These are phyloP conservation scores for Pogonomyrmex barbatus DNA, from an alignment of 1,140 invertebrate genomes.

Conservation along the genomic window DNA sequence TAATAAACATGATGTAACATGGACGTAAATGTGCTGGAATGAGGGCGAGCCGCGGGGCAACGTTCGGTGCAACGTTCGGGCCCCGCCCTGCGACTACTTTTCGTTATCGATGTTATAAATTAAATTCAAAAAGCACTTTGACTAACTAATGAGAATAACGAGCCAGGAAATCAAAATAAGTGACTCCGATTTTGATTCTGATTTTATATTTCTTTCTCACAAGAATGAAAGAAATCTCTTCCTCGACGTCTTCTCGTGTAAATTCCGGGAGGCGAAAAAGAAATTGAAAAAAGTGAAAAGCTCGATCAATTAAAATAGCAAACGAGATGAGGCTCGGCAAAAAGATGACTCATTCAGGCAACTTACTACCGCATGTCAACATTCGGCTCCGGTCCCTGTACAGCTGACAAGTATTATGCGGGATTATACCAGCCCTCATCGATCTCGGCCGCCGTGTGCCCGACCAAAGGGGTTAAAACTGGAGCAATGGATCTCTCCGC, in stretches of 20 bases:
- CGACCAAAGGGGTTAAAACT: constrained; percentile 57
- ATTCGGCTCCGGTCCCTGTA: background rate
- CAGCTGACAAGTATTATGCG: constrained; percentile 31
- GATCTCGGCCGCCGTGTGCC: constrained; percentile 39
- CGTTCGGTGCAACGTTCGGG: background rate
- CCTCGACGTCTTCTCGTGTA: background rate
- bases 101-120: background rate
- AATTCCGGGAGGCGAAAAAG: too few relatives aligned
- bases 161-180: background rate
- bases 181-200: background rate
- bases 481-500: constrained; percentile 51
- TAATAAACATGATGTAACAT: constrained; percentile 48
- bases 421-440: constrained; percentile 37
- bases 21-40: constrained; percentile 14
- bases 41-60: constrained; percentile 3
- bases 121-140: background rate
- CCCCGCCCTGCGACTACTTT: constrained; percentile 4
- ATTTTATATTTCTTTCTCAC: background rate
- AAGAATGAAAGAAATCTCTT: too few relatives aligned
- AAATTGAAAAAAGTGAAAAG: background rate
- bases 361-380: background rate
- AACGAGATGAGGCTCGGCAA: background rate
- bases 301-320: background rate
- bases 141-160: background rate
- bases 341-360: constrained; percentile 41